phyloP scores from a whole-genome alignment of 2,797 vertebrate genomes.

The Pelobates cultripes region DNA sequence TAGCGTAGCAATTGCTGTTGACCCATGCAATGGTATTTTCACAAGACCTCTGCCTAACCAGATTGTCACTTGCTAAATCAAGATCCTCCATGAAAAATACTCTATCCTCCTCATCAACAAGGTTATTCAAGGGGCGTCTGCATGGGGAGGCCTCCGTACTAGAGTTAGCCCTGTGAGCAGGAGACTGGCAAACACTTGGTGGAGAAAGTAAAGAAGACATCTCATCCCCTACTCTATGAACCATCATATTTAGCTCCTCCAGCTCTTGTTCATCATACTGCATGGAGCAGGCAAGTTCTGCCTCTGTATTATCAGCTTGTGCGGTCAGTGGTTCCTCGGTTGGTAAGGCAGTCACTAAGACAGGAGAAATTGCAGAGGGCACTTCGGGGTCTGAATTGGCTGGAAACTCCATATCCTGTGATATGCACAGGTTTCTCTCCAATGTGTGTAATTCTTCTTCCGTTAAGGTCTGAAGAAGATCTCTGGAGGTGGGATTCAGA shows the following conservation, averaged over 20 bases:
- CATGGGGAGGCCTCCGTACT: constrained; percentile 79
- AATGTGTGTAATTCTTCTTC: constrained; percentile 86
- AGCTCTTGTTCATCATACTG: constrained; percentile 96
- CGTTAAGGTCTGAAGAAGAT: constrained; percentile 89
- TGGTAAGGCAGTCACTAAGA: constrained; percentile 62
- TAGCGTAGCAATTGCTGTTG: constrained; percentile 57
- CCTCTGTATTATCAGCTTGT: constrained; percentile 77
- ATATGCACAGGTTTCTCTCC: constrained; percentile 92
- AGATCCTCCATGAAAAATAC: constrained; percentile 97
- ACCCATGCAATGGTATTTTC: constrained; percentile 59
- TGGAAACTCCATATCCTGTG: constrained; percentile 84
- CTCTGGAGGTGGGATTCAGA: constrained; percentile 70
- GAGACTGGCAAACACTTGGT: constrained; percentile 87
- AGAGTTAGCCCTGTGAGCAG: constrained; percentile 76
- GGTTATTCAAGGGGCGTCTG: constrained; percentile 60
- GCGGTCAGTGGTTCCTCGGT: constrained; percentile 64
- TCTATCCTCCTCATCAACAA: constrained; percentile 83
- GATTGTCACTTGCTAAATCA: constrained; percentile 74
- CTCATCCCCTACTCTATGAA: constrained; percentile 90
- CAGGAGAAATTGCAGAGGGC: constrained; percentile 63
- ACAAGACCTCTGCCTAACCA: constrained; percentile 66
- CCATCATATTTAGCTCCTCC: constrained; percentile 95
- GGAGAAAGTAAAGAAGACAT: constrained; percentile 96
- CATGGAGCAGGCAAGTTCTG: constrained; percentile 95
- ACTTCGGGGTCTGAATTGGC: constrained; percentile 67